phyloP scores from a whole-genome alignment of 2,888 invertebrate species.

The Ganaspis brasiliensis region DNA sequence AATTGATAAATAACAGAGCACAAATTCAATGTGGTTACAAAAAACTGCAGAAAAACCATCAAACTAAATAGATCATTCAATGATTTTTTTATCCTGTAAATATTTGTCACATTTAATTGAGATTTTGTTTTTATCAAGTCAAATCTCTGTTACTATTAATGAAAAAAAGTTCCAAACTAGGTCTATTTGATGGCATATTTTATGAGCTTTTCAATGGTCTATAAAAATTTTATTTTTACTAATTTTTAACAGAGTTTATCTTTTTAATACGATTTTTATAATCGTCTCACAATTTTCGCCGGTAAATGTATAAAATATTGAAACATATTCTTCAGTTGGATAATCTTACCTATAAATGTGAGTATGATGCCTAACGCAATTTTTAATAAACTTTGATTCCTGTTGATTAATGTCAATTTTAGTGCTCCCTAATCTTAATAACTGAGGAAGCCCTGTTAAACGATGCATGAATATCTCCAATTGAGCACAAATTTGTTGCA shows the following conservation, averaged over 20 bases:
- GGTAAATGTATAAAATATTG: too few species aligned
- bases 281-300: too few species aligned
- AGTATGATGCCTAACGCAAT: slow-evolving; percentile 12
- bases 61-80: not conserved
- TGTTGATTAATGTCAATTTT: not conserved
- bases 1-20: slow-evolving; percentile 21
- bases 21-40: not conserved
- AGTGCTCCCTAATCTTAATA: not conserved
- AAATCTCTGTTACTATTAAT: too few species aligned
- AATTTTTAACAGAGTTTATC: too few species aligned
- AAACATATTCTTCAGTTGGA: not conserved
- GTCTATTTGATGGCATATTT: too few species aligned
- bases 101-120: too few species aligned
- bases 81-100: slow-evolving; percentile 5
- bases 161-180: too few species aligned
- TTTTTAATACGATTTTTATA: too few species aligned
- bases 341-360: not conserved
- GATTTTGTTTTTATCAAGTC: too few species aligned
- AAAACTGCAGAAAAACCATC: slow-evolving; percentile 13
- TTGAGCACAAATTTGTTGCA: slow-evolving; percentile 21
- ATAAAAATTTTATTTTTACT: too few species aligned
- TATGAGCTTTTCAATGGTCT: too few species aligned
- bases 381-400: not conserved
- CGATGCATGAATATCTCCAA: slow-evolving; percentile 6
- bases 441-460: not conserved